A percentile compares a stretch with the other conserved stretches of the same genome.
These are phyloP conservation scores for Bucco capensis DNA, from an alignment of 2,113 vertebrate species.

Conservation along the genomic window DNA sequence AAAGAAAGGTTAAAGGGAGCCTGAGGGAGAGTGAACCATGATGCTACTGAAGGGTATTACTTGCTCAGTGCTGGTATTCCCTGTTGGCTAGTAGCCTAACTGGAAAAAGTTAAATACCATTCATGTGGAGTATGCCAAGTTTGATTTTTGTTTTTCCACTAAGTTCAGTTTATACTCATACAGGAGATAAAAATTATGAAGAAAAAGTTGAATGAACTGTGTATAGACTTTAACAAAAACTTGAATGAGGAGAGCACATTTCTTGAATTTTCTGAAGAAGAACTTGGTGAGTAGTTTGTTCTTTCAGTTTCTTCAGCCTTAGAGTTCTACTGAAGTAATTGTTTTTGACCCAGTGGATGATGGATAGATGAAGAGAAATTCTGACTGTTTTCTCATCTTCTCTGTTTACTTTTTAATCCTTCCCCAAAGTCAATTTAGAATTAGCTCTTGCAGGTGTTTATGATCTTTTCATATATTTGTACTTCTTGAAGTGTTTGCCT, in stretches of 20 bases:
- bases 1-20: background rate
- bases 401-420: background rate
- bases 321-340: background rate
- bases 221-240: constrained; percentile 94
- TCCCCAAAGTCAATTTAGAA: background rate
- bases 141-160: background rate
- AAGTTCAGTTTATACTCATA: constrained; percentile 1
- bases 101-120: background rate
- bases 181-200: constrained; percentile 89
- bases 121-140: background rate
- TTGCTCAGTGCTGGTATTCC: background rate
- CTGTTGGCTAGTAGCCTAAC: background rate
- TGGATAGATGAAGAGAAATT: background rate
- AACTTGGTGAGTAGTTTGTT: constrained; percentile 78
- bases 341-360: background rate
- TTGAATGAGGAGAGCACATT: constrained; percentile 88
- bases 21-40: background rate
- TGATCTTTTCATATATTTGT: background rate
- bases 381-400: background rate
- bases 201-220: constrained; percentile 86
- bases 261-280: constrained; percentile 83
- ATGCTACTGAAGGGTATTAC: background rate
- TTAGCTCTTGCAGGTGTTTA: background rate
- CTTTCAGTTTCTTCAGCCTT: background rate
- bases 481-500: background rate